Percentiles rank a stretch among this genome's conserved stretches.
Conservation (phyloP, 2,888 invertebrate genomes). For the Kryphioiulus occultus region DNA sequence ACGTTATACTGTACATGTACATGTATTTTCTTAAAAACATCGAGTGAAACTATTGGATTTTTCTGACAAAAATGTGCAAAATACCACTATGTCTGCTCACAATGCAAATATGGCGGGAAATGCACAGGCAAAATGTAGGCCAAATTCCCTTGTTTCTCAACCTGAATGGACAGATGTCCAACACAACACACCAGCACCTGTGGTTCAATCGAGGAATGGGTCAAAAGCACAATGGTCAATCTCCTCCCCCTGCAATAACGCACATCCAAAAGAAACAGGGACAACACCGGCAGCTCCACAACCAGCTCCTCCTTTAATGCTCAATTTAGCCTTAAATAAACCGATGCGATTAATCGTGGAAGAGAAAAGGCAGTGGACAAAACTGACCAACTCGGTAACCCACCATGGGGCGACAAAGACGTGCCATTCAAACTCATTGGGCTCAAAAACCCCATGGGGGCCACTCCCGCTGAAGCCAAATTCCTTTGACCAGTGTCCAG, state of each 20-base stretch:
- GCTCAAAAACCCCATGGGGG: not conserved
- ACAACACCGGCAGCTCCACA: not conserved
- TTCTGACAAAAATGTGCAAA: not conserved
- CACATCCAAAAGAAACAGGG: not conserved
- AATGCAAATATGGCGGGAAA: not conserved
- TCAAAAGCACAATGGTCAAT: not conserved
- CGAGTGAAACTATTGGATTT: no score
- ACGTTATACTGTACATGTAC: no score
- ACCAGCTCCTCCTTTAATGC: not conserved
- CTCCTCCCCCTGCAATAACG: not conserved
- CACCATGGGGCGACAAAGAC: conserved; percentile 18
- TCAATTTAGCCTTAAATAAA: not conserved
- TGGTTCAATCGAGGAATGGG: not conserved
- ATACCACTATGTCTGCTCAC: not conserved
- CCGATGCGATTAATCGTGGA: not conserved
- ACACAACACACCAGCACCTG: not conserved
- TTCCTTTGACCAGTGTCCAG: conserved; percentile 3
- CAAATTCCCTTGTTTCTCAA: not conserved
- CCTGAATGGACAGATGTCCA: not conserved
- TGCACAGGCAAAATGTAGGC: not conserved
- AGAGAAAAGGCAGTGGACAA: not conserved
- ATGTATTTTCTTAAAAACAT: no score
- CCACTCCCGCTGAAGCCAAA: not conserved
- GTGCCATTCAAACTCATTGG: not conserved
- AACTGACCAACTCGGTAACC: not conserved